Percentiles rank a stretch among this genome's conserved stretches.
These are phyloP conservation scores for Ophion slaviceki DNA, from an alignment of 2,888 invertebrate species.

Conservation along the genomic window DNA sequence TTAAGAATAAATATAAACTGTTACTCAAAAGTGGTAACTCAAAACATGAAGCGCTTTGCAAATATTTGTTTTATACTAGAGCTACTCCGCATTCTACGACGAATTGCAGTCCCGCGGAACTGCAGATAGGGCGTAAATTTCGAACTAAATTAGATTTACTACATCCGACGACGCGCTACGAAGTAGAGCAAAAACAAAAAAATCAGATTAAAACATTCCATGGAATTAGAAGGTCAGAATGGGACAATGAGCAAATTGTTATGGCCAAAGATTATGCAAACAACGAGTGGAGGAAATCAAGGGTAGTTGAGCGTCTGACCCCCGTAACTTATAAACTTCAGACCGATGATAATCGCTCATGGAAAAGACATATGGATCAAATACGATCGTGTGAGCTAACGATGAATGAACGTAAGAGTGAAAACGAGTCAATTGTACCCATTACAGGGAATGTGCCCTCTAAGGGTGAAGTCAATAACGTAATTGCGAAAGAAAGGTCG, in stretches of 20 bases:
- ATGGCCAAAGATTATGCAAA: constrained; percentile 1
- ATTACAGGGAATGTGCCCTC: background rate
- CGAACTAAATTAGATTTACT: constrained; percentile 11
- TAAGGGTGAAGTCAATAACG: too few species aligned
- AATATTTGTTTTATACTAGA: constrained; percentile 42
- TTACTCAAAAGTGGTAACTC: constrained; percentile 28
- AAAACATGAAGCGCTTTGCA: constrained; percentile 46
- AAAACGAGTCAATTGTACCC: background rate
- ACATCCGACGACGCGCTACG: background rate
- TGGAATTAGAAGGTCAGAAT: background rate
- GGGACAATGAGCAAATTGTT: background rate
- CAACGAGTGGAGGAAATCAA: background rate
- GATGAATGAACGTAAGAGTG: background rate
- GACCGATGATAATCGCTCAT: background rate
- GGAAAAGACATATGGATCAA: constrained; percentile 12
- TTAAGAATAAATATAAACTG: constrained; percentile 59
- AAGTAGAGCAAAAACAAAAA: background rate
- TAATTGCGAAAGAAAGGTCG: too few species aligned
- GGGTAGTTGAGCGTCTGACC: background rate
- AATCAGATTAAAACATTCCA: background rate
- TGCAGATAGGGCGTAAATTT: background rate
- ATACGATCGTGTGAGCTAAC: background rate
- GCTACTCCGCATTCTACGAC: constrained; percentile 56
- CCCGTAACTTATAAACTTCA: background rate
- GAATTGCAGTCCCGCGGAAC: constrained; percentile 11